Percentiles rank a stretch among this genome's conserved stretches.
phyloP scores from a whole-genome alignment of 2,797 vertebrate species.

The Phoebastria nigripes region DNA sequence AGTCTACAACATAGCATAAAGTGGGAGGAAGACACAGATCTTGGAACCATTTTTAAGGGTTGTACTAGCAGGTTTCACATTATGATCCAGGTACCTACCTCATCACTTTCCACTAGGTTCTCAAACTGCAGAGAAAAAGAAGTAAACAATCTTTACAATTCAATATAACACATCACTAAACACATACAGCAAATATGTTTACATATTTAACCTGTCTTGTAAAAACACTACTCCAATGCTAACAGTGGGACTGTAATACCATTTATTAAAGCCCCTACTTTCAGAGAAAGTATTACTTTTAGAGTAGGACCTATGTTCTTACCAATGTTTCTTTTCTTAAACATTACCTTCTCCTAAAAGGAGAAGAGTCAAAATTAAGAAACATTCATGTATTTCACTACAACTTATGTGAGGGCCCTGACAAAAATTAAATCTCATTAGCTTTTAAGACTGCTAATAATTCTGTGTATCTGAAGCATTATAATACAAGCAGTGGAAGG shows the following conservation, averaged over 20 bases:
- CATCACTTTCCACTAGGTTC: conserved; percentile 96
- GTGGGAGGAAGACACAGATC: background rate
- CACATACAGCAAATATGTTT: background rate
- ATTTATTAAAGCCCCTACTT: background rate
- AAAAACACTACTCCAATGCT: background rate
- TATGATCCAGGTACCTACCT: conserved; percentile 78
- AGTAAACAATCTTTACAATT: background rate
- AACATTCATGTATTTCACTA: background rate
- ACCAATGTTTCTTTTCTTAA: background rate
- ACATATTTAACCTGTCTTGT: background rate
- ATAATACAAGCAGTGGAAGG: background rate
- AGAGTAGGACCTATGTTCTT: background rate
- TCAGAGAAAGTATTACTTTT: background rate
- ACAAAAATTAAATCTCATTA: background rate
- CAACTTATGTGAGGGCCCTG: background rate
- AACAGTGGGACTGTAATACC: background rate
- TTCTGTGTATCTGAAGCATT: background rate
- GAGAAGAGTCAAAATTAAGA: background rate
- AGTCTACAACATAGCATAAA: background rate
- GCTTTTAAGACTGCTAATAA: background rate
- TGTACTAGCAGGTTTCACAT: background rate
- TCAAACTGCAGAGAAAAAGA: conserved; percentile 87
- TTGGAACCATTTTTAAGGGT: background rate
- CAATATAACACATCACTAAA: background rate
- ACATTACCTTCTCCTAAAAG: background rate